Evolutionary conservation across 2,797 vertebrate genomes (phyloP).

Genomic region (Acrocephalus scirpaceus): DNA sequence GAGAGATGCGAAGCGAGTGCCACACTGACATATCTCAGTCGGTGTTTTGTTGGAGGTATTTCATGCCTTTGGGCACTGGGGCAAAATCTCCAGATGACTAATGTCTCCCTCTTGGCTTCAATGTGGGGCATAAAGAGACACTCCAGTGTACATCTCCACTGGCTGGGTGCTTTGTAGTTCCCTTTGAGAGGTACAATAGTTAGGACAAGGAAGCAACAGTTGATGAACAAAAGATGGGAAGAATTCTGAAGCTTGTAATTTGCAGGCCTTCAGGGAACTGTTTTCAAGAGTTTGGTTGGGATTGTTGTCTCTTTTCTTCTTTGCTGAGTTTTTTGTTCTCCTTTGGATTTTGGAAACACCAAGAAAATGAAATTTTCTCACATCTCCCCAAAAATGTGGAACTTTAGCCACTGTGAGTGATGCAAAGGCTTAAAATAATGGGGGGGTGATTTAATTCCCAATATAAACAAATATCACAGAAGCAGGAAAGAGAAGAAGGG

Average conservation of each 20-base stretch:
- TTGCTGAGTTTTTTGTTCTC: not conserved
- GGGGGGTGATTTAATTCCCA: not conserved
- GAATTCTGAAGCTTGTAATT: not conserved
- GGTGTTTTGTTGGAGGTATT: constrained; percentile 64
- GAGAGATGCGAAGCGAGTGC: constrained; percentile 35
- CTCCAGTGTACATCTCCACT: constrained; percentile 3
- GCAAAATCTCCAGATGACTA: constrained; percentile 56
- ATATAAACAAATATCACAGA: not conserved
- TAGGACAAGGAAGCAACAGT: constrained; percentile 26
- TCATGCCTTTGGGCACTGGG: constrained; percentile 46
- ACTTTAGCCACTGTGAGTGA: not conserved
- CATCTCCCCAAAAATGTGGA: not conserved
- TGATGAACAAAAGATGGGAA: constrained; percentile 29
- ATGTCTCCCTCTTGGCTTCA: constrained; percentile 48
- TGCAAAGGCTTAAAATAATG: not conserved
- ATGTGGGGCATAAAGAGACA: constrained; percentile 11
- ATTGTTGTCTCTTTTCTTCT: not conserved
- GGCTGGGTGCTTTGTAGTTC: not conserved
- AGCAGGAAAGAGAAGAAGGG: not conserved
- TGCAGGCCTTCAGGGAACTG: not conserved
- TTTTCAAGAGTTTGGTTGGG: not conserved
- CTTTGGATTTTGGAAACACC: not conserved
- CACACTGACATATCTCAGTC: constrained; percentile 51
- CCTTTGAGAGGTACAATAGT: constrained; percentile 10
- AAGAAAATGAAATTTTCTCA: not conserved